Conservation (phyloP, 2,888 invertebrate species). For the Catocala nupta region DNA sequence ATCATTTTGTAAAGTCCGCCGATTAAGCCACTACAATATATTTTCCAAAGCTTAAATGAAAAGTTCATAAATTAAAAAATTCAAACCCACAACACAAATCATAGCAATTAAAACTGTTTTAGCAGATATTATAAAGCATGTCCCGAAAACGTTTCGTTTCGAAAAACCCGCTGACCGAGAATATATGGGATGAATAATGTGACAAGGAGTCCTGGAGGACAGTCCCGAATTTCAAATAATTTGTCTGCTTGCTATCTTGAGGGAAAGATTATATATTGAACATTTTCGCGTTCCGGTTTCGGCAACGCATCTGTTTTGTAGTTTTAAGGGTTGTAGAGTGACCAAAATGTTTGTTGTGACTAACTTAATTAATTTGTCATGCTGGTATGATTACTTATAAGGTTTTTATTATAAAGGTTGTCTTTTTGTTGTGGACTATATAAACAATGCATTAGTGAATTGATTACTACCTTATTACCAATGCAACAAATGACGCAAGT, state of each 20-base stretch:
- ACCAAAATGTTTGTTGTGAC: not conserved
- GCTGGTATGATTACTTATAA: too few relatives aligned
- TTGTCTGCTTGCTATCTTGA: slow-evolving; percentile 24
- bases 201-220: slow-evolving; percentile 29
- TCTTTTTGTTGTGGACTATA: too few relatives aligned
- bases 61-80: slow-evolving; percentile 13
- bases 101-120: slow-evolving; percentile 38
- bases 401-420: too few relatives aligned
- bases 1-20: too few relatives aligned
- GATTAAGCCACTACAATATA: too few relatives aligned
- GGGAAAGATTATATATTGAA: slow-evolving; percentile 29
- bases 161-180: slow-evolving; percentile 30
- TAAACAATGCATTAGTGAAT: too few relatives aligned
- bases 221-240: slow-evolving; percentile 29
- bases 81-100: slow-evolving; percentile 29
- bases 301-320: slow-evolving; percentile 24
- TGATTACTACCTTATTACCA: too few relatives aligned
- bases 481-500: too few relatives aligned
- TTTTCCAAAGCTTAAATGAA: not conserved
- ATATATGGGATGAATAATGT: slow-evolving; percentile 42
- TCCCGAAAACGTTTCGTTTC: slow-evolving; percentile 24
- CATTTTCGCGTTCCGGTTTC: slow-evolving; percentile 22
- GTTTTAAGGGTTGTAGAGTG: not conserved
- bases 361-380: too few relatives aligned
- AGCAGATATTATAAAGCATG: slow-evolving; percentile 31